Evolutionary conservation across 2,113 vertebrate species (phyloP).

Genomic region (Corythaixoides concolor): DNA sequence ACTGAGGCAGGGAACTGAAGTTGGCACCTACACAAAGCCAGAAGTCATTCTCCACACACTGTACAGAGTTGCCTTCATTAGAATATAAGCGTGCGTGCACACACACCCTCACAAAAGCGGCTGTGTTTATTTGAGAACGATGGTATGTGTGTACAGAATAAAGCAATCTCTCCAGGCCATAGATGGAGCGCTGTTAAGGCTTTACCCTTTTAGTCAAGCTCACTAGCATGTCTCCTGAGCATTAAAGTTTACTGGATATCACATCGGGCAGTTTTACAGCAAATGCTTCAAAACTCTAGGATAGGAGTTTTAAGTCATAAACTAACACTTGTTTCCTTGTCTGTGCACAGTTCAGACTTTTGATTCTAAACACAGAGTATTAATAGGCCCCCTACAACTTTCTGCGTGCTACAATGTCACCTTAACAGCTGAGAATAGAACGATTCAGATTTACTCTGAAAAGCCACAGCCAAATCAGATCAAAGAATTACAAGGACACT

Average conservation of each 20-base stretch:
- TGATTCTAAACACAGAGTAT: background rate
- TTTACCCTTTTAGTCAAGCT: conserved; percentile 49
- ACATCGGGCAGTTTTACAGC: background rate
- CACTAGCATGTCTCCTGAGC: background rate
- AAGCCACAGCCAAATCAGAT: conserved; percentile 71
- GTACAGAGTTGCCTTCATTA: background rate
- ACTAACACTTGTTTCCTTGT: background rate
- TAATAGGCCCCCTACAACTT: background rate
- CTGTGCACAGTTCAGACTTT: background rate
- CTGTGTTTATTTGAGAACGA: conserved; percentile 36
- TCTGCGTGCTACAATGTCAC: conserved; percentile 42
- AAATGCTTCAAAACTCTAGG: background rate
- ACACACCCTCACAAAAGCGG: background rate
- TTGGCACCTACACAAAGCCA: conserved; percentile 49
- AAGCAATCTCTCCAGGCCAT: conserved; percentile 57
- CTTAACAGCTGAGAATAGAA: conserved; percentile 62
- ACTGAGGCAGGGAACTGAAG: background rate
- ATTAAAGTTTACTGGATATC: background rate
- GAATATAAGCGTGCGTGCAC: background rate
- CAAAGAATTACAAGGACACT: conserved; percentile 67
- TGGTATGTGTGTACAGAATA: conserved; percentile 50
- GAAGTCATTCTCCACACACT: conserved; percentile 20
- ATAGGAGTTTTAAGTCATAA: background rate
- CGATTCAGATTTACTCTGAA: conserved; percentile 60
- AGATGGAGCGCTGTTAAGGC: conserved; percentile 57